Conservation (phyloP, 2,113 vertebrate genomes). For the Rhombomys opimus region DNA sequence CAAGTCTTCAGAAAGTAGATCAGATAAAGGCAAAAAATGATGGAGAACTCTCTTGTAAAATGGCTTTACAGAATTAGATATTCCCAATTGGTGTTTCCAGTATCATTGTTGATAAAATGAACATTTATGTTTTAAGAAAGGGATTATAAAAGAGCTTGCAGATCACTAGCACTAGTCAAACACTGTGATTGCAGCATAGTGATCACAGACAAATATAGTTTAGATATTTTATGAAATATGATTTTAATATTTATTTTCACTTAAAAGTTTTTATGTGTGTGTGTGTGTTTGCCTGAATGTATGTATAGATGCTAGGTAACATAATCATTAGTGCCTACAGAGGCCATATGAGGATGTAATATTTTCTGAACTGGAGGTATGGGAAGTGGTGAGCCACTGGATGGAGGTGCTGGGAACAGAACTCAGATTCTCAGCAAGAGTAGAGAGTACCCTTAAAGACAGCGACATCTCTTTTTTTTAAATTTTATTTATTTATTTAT, state of each 20-base stretch:
- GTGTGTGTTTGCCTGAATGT: not conserved
- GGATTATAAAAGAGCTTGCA: constrained; percentile 22
- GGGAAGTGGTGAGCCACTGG: not conserved
- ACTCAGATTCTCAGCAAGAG: not conserved
- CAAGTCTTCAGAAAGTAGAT: constrained; percentile 68
- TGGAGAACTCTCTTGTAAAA: not conserved
- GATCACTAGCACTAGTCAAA: not conserved
- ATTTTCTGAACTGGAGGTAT: not conserved
- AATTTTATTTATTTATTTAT: too few species aligned
- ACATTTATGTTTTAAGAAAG: not conserved
- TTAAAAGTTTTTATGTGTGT: not conserved
- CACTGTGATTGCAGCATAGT: not conserved
- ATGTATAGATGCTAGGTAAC: not conserved
- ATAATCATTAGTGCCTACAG: not conserved
- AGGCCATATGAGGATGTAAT: not conserved
- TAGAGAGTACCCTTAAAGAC: not conserved
- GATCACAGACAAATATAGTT: not conserved
- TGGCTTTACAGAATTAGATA: not conserved
- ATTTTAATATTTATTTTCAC: not conserved
- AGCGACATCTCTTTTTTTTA: not conserved
- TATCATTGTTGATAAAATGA: not conserved
- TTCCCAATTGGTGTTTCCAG: not conserved
- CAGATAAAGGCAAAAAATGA: not conserved
- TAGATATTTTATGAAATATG: not conserved
- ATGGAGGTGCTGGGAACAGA: not conserved